Base-by-base conservation (phyloP, 2,888 invertebrate species). In the Phasia obesa region DNA sequence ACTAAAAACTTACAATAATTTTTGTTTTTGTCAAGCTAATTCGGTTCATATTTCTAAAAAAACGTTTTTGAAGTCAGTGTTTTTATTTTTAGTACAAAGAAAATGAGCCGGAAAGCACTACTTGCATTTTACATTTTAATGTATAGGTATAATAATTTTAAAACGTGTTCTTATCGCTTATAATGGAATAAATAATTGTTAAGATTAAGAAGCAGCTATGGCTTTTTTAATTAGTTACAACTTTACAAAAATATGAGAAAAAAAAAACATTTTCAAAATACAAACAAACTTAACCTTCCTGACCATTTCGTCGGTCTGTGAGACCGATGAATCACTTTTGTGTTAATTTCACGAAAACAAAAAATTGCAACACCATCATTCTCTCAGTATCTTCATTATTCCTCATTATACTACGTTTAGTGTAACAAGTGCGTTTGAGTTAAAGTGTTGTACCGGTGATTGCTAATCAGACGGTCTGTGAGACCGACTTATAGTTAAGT, bases 1-100 rank as follows among this genome's bases (percentile, higher is more conserved):
- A 70, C 69, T 78, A 70, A 77, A 47, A 64, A 77, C 73, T 78
- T 77, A 77, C n/a, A n/a, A 31, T 19, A 51, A 9, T 42, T 27
- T 49, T 7, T 64, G 9, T 59, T 15, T 42, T 38, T 49, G 17
- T 64, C n/a, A n/a, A n/a, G n/a, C n/a, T n/a, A 35, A 21, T 59
- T 23, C 57, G 57, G 21, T 49, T 55, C 51, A 69, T 51, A 57
- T 23, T 35, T 51, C 0, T 9, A 51, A 49, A 13, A 44, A 35
- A 51, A 70, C n/a, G n/a, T n/a, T n/a, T n/a, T n/a, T n/a, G 1
- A 57, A 42, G 23, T 49, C 38, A 17, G 44, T 53, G 27, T 27
- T 70, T 51, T 59, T n/a, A n/a, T n/a, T n/a, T n/a, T n/a, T 25
- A 59, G 23, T 35, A 17, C 31, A 15, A n/a, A n/a, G n/a, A n/a